Evolutionary conservation across 2,797 vertebrate genomes (phyloP).

Genomic region (Heliangelus exortis): DNA sequence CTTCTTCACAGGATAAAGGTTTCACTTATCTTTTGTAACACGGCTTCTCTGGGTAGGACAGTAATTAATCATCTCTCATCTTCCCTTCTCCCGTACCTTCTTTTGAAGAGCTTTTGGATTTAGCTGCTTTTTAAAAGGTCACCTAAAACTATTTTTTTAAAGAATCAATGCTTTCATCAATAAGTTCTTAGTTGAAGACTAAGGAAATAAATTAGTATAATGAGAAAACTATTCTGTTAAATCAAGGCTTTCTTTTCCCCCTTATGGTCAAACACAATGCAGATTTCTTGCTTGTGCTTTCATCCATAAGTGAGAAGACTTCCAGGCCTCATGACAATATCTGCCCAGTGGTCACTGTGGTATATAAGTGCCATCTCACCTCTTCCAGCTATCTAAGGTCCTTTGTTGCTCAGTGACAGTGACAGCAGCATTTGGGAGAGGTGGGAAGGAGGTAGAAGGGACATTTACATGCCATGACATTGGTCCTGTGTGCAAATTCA

Average conservation of each 20-base stretch:
- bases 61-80: neutral
- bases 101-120: neutral
- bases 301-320: neutral
- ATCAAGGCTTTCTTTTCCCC: fast-evolving
- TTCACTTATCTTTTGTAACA: constrained; percentile 12
- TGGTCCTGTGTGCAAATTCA: constrained; percentile 33
- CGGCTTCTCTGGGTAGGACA: neutral
- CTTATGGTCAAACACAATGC: neutral
- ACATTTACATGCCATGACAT: neutral
- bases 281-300: neutral
- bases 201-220: neutral
- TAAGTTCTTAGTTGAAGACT: neutral
- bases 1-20: constrained; percentile 12
- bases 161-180: neutral
- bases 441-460: neutral
- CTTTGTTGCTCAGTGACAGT: neutral
- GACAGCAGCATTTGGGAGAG: neutral
- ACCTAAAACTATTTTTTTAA: neutral
- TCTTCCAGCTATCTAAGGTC: neutral
- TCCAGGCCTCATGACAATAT: neutral
- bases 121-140: neutral
- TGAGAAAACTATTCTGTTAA: neutral
- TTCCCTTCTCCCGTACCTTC: neutral
- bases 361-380: neutral
- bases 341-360: neutral